Percentiles rank a stretch among this genome's conserved stretches.
phyloP scores from a whole-genome alignment of 64 coral and sea anemone genomes.

The Platygyra sinensis region DNA sequence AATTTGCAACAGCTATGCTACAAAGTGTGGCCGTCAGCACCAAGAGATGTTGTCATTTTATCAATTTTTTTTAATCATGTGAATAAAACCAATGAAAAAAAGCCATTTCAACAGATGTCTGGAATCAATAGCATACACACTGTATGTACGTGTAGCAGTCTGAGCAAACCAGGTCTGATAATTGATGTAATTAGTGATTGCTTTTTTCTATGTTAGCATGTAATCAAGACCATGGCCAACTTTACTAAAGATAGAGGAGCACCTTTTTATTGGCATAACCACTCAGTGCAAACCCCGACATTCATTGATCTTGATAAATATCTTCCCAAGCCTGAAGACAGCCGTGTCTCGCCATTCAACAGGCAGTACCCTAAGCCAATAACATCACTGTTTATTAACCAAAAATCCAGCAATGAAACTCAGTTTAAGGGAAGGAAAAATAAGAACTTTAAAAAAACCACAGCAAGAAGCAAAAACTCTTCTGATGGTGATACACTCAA shows the following conservation, averaged over 20 bases:
- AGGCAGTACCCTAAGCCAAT: neutral
- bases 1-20: too few relatives aligned
- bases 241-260: neutral
- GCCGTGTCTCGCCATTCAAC: neutral
- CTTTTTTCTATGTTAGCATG: constrained; percentile 6
- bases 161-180: too few relatives aligned
- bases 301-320: constrained; percentile 15
- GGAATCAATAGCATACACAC: too few relatives aligned
- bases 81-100: too few relatives aligned
- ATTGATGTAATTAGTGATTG: neutral
- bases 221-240: constrained; percentile 11
- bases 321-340: neutral
- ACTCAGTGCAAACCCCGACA: neutral
- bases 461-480: neutral
- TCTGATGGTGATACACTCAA: neutral
- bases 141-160: too few relatives aligned
- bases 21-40: too few relatives aligned
- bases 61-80: too few relatives aligned
- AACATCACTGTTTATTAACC: neutral
- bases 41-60: too few relatives aligned
- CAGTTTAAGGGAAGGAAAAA: neutral
- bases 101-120: too few relatives aligned
- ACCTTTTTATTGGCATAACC: too few relatives aligned
- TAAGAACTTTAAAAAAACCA: neutral
- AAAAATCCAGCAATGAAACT: neutral